Conservation (phyloP, 2,113 vertebrate genomes). For the Steatornis caripensis region DNA sequence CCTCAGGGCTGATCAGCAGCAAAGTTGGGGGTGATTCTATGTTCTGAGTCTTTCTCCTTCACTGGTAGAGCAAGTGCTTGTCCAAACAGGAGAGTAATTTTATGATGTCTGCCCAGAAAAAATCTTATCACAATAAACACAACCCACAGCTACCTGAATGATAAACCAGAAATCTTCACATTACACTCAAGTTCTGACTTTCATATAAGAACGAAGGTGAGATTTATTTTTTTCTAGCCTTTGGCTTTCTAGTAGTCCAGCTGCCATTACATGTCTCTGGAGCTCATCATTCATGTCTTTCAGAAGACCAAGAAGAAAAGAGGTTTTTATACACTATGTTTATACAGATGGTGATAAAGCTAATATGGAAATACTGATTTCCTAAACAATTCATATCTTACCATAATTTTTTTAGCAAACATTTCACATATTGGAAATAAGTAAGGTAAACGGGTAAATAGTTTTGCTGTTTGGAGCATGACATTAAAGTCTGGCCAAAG, state of each 20-base stretch:
- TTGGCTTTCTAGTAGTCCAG: constrained; percentile 16
- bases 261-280: constrained; percentile 22
- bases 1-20: not conserved
- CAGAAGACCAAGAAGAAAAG: constrained; percentile 75
- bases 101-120: not conserved
- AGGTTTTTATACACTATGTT: constrained; percentile 46
- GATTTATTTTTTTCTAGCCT: not conserved
- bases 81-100: not conserved
- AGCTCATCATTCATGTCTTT: constrained; percentile 64
- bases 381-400: not conserved
- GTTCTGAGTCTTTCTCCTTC: not conserved
- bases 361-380: not conserved
- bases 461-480: not conserved
- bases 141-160: not conserved
- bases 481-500: not conserved
- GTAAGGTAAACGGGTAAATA: too few species aligned
- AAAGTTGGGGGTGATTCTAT: not conserved
- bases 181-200: not conserved
- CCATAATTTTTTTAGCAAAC: rapidly evolving
- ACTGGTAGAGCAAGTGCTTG: not conserved
- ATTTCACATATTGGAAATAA: rapidly evolving
- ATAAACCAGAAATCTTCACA: not conserved
- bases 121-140: not conserved
- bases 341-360: too few species aligned
- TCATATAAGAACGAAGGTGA: rapidly evolving